phyloP scores from a whole-genome alignment of 2,888 invertebrate genomes.

The Horisme vitalbata region DNA sequence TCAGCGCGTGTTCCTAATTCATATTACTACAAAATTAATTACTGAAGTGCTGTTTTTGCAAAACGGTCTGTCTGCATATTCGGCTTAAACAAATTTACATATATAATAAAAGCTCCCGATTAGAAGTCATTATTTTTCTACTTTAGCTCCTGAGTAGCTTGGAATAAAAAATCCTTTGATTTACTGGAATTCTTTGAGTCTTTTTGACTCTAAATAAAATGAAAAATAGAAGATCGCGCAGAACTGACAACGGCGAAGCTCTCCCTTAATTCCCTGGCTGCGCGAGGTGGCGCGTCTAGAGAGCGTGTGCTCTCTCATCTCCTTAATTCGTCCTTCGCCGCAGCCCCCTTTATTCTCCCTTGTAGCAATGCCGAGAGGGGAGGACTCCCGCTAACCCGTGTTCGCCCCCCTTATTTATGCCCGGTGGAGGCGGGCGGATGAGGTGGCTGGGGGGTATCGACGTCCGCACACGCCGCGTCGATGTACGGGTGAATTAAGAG shows the following conservation, averaged over 20 bases:
- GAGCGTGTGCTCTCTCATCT: conserved; percentile 82
- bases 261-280: conserved; percentile 69
- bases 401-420: conserved; percentile 79
- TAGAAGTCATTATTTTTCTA: too few species aligned
- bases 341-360: conserved; percentile 79
- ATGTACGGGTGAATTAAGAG: conserved; percentile 81
- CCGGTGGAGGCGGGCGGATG: conserved; percentile 56
- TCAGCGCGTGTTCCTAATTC: conserved; percentile 27
- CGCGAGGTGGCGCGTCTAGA: conserved; percentile 75
- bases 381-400: conserved; percentile 78
- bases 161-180: conserved; percentile 6
- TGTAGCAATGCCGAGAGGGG: conserved; percentile 63
- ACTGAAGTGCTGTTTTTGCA: conserved; percentile 18
- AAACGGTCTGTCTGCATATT: conserved; percentile 7
- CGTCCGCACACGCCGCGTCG: conserved; percentile 64
- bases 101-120: too few species aligned
- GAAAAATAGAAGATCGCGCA: conserved; percentile 33
- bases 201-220: conserved; percentile 21
- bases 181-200: conserved; percentile 20
- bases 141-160: too few species aligned
- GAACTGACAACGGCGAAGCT: conserved; percentile 32
- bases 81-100: too few species aligned
- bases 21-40: conserved; percentile 29
- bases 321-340: conserved; percentile 83
- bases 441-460: conserved; percentile 55